A percentile compares a stretch with the other conserved stretches of the same genome.
These are phyloP conservation scores for Labeo calbasu DNA, from an alignment of 2,797 vertebrate genomes.

Conservation along the genomic window DNA sequence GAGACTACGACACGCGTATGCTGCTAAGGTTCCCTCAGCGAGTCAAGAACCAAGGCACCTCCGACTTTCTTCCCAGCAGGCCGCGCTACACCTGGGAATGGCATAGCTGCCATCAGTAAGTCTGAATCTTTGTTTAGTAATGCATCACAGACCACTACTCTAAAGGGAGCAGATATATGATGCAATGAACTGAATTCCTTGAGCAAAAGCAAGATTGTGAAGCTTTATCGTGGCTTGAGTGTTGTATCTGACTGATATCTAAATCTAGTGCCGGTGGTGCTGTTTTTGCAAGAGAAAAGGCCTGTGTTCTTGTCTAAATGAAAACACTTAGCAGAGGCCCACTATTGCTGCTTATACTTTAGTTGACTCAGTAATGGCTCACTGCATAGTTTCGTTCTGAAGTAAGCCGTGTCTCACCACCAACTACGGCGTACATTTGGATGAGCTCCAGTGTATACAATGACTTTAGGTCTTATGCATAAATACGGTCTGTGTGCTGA, in stretches of 20 bases:
- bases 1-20: slow-evolving; percentile 95
- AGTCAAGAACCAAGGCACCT: slow-evolving; percentile 98
- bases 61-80: slow-evolving; percentile 93
- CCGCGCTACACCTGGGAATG: slow-evolving; percentile 98
- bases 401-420: slow-evolving; percentile 57
- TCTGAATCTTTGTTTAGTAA: slow-evolving; percentile 55
- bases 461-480: slow-evolving; percentile 40
- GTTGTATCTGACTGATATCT: slow-evolving; percentile 20
- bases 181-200: background rate
- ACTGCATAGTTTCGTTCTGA: slow-evolving; percentile 73
- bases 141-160: slow-evolving; percentile 2
- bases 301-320: slow-evolving; percentile 57
- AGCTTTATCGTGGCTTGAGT: background rate
- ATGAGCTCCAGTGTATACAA: slow-evolving; percentile 57
- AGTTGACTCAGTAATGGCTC: slow-evolving; percentile 65
- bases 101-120: slow-evolving; percentile 99
- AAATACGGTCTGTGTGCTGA: slow-evolving; percentile 25
- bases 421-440: slow-evolving; percentile 69
- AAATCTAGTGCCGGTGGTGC: slow-evolving; percentile 18
- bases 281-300: slow-evolving; percentile 40
- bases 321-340: slow-evolving; percentile 57
- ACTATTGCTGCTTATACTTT: slow-evolving; percentile 51
- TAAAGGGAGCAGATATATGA: background rate
- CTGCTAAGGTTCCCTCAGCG: slow-evolving; percentile 94
- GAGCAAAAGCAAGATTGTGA: background rate